phyloP scores from a whole-genome alignment of 2,113 vertebrate genomes.

The Python bivittatus region DNA sequence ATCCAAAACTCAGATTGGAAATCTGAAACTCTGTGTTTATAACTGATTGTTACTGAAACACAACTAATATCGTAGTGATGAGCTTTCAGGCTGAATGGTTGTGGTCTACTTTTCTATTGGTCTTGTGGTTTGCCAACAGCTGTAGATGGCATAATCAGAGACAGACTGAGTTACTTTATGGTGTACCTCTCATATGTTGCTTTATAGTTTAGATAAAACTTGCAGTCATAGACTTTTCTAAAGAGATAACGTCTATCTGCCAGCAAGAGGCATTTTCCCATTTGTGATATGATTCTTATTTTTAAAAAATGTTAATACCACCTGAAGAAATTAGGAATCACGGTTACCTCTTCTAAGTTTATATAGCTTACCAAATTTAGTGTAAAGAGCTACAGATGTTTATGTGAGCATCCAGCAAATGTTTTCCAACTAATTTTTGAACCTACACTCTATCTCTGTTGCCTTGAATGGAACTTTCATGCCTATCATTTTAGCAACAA shows the following conservation, averaged over 20 bases:
- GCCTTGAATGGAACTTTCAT: background rate
- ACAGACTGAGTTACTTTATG: background rate
- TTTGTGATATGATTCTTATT: background rate
- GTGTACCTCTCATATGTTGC: background rate
- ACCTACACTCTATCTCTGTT: background rate
- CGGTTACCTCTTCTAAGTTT: background rate
- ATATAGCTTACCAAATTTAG: background rate
- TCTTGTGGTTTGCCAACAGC: background rate
- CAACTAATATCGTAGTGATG: background rate
- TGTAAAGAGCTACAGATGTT: background rate
- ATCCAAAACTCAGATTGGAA: background rate
- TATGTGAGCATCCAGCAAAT: background rate
- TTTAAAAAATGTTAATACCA: background rate
- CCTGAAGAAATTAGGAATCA: background rate
- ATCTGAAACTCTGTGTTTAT: background rate
- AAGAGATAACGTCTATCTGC: background rate
- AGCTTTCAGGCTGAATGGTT: background rate
- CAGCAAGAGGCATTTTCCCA: background rate
- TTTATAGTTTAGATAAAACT: background rate
- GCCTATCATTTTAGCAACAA: background rate
- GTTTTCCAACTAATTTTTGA: background rate
- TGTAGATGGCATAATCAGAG: background rate
- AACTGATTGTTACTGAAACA: background rate
- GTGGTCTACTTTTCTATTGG: background rate
- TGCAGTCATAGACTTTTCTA: background rate